phyloP scores from a whole-genome alignment of 2,888 invertebrate species.

The Automeris io region DNA sequence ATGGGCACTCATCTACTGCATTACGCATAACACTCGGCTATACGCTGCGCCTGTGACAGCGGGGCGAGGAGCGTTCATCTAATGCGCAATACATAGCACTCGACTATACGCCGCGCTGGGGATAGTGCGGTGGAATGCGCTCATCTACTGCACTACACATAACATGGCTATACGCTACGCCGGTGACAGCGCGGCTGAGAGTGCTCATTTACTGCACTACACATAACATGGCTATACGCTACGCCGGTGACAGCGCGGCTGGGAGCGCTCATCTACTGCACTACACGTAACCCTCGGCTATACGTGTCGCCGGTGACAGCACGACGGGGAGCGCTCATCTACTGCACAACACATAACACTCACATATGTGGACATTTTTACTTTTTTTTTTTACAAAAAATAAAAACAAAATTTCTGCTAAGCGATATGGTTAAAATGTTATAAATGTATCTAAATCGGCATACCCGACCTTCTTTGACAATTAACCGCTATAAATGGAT shows the following conservation, averaged over 20 bases:
- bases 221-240: not conserved
- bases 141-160: not conserved
- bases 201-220: not conserved
- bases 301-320: not conserved
- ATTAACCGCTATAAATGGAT: constrained; percentile 8
- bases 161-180: not conserved
- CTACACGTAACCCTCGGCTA: not conserved
- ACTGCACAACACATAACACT: no score
- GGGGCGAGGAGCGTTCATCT: not conserved
- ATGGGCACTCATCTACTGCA: no score
- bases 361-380: no score
- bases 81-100: constrained; percentile 1
- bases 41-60: no score
- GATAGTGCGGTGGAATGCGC: no score
- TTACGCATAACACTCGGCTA: not conserved
- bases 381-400: no score
- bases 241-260: not conserved
- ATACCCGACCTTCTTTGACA: constrained; percentile 9
- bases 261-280: constrained; percentile 1
- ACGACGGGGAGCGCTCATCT: no score
- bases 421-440: no score
- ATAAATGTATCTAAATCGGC: not conserved
- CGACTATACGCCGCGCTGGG: not conserved
- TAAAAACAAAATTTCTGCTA: not conserved
- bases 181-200: not conserved